phyloP scores from a whole-genome alignment of 2,113 vertebrate species.

The Microtus richardsoni region DNA sequence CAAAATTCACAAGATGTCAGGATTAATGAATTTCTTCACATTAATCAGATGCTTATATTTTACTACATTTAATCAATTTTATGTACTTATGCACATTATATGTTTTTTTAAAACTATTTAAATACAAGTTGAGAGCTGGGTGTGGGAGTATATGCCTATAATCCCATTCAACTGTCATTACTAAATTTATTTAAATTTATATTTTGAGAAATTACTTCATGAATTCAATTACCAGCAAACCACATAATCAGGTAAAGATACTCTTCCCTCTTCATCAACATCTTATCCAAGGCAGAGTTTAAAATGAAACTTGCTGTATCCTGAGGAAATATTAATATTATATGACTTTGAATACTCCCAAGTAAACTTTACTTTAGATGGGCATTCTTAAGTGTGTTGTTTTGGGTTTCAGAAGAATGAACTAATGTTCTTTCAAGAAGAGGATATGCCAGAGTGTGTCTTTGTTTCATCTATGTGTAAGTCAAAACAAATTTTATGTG shows the following conservation, averaged over 20 bases:
- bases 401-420: neutral
- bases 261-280: neutral
- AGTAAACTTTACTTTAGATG: neutral
- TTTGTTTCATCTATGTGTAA: neutral
- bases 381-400: neutral
- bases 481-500: neutral
- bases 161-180: neutral
- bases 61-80: neutral
- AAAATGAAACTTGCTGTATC: neutral
- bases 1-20: neutral
- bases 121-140: neutral
- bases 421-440: constrained; percentile 21
- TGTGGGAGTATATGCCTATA: too few relatives aligned
- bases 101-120: neutral
- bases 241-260: neutral
- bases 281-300: neutral
- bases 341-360: neutral
- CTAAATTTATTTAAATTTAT: neutral
- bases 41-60: neutral
- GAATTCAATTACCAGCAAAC: neutral
- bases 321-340: constrained; percentile 15
- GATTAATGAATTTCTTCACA: neutral
- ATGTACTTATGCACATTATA: neutral
- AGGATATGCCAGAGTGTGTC: neutral
- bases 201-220: neutral